phyloP scores from a whole-genome alignment of 2,797 vertebrate genomes.

The Myripristis jacobus region DNA sequence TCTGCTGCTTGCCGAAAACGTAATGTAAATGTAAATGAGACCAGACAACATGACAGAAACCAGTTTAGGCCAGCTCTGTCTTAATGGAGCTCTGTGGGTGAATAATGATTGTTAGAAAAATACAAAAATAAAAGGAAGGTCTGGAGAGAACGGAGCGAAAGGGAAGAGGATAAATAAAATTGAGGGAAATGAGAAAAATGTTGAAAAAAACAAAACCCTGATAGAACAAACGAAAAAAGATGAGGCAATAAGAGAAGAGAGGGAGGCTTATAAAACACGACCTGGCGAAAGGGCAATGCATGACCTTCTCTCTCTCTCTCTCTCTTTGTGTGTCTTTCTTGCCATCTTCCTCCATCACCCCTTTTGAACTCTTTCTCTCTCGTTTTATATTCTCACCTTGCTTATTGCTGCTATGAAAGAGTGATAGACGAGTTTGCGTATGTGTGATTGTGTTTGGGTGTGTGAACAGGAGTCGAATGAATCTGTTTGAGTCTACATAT shows the following conservation, averaged over 20 bases:
- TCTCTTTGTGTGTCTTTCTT: not conserved
- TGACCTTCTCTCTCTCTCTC: constrained; percentile 7
- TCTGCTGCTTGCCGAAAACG: constrained; percentile 62
- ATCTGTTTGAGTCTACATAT: not conserved
- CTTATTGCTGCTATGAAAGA: constrained; percentile 61
- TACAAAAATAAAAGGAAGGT: constrained; percentile 25
- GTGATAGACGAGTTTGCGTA: constrained; percentile 63
- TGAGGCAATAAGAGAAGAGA: not conserved
- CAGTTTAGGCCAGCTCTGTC: constrained; percentile 64
- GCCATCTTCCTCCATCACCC: constrained; percentile 15
- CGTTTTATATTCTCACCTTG: constrained; percentile 39
- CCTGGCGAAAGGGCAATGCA: constrained; percentile 36
- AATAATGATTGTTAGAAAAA: constrained; percentile 60
- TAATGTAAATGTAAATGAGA: constrained; percentile 80
- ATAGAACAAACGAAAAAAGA: not conserved
- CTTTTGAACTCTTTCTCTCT: constrained; percentile 26
- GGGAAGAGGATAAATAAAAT: constrained; percentile 30
- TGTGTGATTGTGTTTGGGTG: constrained; percentile 48
- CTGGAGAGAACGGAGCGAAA: not conserved
- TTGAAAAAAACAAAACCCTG: constrained; percentile 16
- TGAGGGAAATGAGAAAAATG: constrained; percentile 23
- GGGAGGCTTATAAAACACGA: constrained; percentile 13
- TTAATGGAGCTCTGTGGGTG: constrained; percentile 68
- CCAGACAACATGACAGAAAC: constrained; percentile 71
- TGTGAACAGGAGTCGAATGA: constrained; percentile 29